These are phyloP conservation scores for Dysmachus trigonus DNA, from an alignment of 2,888 invertebrate species.

Conservation along the genomic window DNA sequence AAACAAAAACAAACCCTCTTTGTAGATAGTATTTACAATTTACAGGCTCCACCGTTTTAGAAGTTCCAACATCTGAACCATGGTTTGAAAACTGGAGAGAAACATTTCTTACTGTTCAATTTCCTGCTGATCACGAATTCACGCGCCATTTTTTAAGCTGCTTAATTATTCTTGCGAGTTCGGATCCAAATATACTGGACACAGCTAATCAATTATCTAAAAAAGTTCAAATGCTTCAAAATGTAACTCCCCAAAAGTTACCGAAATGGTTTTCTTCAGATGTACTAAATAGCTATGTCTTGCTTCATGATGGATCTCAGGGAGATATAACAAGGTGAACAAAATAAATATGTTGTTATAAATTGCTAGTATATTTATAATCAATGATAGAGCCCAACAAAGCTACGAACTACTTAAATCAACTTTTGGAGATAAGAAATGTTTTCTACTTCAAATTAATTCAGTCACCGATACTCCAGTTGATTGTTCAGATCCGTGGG, in stretches of 20 bases:
- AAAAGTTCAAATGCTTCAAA: slow-evolving; percentile 81
- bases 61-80: slow-evolving; percentile 80
- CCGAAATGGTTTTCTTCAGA: slow-evolving; percentile 85
- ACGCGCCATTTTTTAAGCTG: slow-evolving; percentile 88
- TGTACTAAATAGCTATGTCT: slow-evolving; percentile 86
- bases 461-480: slow-evolving; percentile 73
- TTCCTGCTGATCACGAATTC: slow-evolving; percentile 95
- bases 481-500: slow-evolving; percentile 86
- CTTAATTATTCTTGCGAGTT: slow-evolving; percentile 77
- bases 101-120: slow-evolving; percentile 86
- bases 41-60: slow-evolving; percentile 68
- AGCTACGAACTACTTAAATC: slow-evolving; percentile 86
- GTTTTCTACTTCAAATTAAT: slow-evolving; percentile 90
- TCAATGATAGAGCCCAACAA: slow-evolving; percentile 77
- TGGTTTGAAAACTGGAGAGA: slow-evolving; percentile 98
- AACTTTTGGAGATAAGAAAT: slow-evolving; percentile 85
- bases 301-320: slow-evolving; percentile 83
- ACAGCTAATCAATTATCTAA: slow-evolving; percentile 83
- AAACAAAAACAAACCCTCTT: too few relatives aligned
- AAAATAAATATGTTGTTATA: slow-evolving; percentile 50
- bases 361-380: slow-evolving; percentile 1
- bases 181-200: slow-evolving; percentile 81
- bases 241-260: slow-evolving; percentile 77
- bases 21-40: neutral
- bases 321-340: slow-evolving; percentile 76